Evolutionary conservation across 2,888 invertebrate species (phyloP).

Genomic region (Pseudococcus viburni): DNA sequence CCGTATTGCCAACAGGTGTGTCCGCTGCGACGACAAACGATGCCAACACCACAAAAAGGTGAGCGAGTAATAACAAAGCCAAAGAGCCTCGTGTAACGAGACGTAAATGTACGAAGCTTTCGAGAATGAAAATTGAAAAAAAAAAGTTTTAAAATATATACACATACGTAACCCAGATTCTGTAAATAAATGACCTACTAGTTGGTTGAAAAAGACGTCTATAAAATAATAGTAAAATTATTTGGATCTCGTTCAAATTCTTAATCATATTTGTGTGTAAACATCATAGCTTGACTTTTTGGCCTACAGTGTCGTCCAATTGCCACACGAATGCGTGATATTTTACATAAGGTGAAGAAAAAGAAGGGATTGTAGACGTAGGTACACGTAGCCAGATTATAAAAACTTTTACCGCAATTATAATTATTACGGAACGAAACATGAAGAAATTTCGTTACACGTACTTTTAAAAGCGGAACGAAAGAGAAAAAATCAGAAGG

Average conservation of each 20-base stretch:
- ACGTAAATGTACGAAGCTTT: background rate
- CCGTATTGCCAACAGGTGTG: background rate
- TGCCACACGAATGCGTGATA: background rate
- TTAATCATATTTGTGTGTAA: slow-evolving; percentile 20
- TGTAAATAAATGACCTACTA: slow-evolving; percentile 61
- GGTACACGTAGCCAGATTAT: background rate
- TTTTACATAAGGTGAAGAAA: background rate
- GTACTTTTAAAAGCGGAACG: background rate
- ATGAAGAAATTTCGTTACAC: background rate
- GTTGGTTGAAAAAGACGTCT: slow-evolving; percentile 33
- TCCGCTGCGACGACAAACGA: background rate
- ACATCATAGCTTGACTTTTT: background rate
- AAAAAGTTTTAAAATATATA: background rate
- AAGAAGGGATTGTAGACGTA: background rate
- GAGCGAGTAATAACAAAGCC: background rate
- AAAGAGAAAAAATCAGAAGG: background rate
- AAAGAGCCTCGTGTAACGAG: background rate
- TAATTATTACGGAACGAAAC: background rate
- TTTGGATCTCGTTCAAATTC: slow-evolving; percentile 50
- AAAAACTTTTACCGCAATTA: background rate
- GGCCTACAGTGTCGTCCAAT: background rate
- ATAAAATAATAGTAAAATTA: slow-evolving; percentile 37
- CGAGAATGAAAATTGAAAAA: background rate
- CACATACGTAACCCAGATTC: slow-evolving; percentile 55
- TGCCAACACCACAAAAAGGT: background rate